Base-by-base conservation (phyloP, 2,797 vertebrate species). In the Odontamblyopus rebecca region DNA sequence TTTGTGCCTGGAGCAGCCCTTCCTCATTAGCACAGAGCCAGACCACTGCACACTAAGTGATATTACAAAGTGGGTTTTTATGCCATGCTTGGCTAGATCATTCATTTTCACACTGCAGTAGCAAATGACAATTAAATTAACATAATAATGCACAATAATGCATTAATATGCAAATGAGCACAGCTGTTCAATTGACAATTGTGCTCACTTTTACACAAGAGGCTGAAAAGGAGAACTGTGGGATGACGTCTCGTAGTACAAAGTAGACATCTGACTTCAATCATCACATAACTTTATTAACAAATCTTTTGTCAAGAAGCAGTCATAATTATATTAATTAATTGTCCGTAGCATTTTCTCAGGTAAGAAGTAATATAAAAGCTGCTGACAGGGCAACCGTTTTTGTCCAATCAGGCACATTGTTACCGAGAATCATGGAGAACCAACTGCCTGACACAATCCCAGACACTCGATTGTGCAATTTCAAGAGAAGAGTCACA, bases 121-220 rank as follows among this genome's bases (percentile, higher is more conserved):
- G 75, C 80, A 84, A 84, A 70, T 82, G 75, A 84, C 78, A 89
- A 90, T 90, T 68, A 90, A 83, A 93, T 94, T 92, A 92, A 80
- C 92, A 94, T 94, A 94, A 94, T 93, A 91, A 93, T 93, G 93
- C 86, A 94, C 93, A 94, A 94, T 93, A 91, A 93, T 93, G 93
- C 86, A 94, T 94, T 92, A 94, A 93, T 92, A 93, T 94, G 92
- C 77, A 93, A 92, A 94, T 91, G 44, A 72, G 41, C 57, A 84
- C 93, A 93, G 93, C 93, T 93, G 92, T 93, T 93, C 86, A 85
- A 38, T 8, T 38, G 35, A 82, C 83, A 82, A 80, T 91, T 93
- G 92, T 89, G 84, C 76, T 78, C 74, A 85, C 85, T 81, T 90
- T 82, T 88, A 79, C 86, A 88, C 84, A 89, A 85, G 85, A 86